Percentiles rank a stretch among this genome's conserved stretches.
phyloP scores from a whole-genome alignment of 2,113 vertebrate genomes.

The Taurulus bubalis region DNA sequence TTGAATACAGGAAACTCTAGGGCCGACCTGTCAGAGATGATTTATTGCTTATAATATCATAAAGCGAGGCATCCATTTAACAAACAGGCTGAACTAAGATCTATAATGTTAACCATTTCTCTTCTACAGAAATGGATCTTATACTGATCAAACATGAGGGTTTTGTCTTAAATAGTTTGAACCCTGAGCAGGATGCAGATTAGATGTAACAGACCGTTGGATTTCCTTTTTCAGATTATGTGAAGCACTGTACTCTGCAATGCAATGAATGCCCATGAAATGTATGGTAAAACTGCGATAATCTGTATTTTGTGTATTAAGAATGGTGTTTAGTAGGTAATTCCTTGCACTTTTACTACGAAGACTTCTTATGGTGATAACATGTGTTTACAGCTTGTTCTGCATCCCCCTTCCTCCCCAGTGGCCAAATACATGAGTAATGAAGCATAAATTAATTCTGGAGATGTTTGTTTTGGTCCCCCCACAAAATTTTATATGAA shows the following conservation, averaged over 20 bases:
- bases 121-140: not conserved
- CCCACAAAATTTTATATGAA: not conserved
- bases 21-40: constrained; percentile 3
- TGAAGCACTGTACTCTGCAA: not conserved
- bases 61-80: not conserved
- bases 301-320: not conserved
- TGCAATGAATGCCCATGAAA: not conserved
- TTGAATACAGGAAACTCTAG: constrained; percentile 3
- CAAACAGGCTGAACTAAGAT: not conserved
- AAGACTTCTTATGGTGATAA: not conserved
- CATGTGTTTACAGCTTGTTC: not conserved
- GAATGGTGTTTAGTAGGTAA: not conserved
- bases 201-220: not conserved
- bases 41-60: constrained; percentile 4
- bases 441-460: not conserved
- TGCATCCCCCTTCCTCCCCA: not conserved
- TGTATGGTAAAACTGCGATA: not conserved
- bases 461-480: not conserved
- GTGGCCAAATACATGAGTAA: not conserved
- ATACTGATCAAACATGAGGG: not conserved
- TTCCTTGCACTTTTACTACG: not conserved
- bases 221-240: not conserved
- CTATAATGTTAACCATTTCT: not conserved
- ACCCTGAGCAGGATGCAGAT: not conserved
- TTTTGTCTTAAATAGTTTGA: not conserved